phyloP scores from a whole-genome alignment of 1,140 invertebrate genomes.

The Propsilocerus akamusi region DNA sequence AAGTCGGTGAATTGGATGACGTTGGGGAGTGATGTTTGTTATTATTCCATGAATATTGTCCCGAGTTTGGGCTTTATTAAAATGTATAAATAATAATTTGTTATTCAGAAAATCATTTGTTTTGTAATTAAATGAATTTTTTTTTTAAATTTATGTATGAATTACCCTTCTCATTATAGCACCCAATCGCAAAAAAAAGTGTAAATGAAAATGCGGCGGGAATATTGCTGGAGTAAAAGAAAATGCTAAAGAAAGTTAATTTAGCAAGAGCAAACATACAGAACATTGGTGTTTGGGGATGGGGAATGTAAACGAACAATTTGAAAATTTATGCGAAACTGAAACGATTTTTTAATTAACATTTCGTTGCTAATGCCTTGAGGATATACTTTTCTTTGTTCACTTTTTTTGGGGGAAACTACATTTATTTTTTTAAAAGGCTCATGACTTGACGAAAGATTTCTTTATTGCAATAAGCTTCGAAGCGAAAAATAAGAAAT shows the following conservation, averaged over 20 bases:
- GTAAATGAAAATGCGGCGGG: background rate
- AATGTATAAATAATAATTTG: slow-evolving; percentile 4
- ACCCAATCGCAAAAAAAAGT: background rate
- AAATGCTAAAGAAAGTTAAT: background rate
- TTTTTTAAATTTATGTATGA: background rate
- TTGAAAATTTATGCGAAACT: background rate
- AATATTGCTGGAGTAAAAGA: background rate
- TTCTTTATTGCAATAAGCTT: background rate
- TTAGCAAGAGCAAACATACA: background rate
- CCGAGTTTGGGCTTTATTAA: no score
- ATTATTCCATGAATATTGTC: no score
- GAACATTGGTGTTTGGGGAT: background rate
- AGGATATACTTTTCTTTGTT: background rate
- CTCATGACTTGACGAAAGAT: background rate
- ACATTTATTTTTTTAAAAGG: background rate
- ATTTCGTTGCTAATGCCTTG: background rate
- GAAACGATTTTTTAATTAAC: slow-evolving; percentile 2
- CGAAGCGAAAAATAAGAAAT: background rate
- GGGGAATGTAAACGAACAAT: background rate
- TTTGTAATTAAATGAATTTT: background rate
- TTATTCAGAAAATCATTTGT: slow-evolving; percentile 1
- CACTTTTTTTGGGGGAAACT: background rate
- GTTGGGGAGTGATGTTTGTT: no score
- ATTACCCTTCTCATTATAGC: background rate
- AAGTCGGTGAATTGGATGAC: no score